phyloP scores from a whole-genome alignment of 2,113 vertebrate species.

The Macquaria australasica region DNA sequence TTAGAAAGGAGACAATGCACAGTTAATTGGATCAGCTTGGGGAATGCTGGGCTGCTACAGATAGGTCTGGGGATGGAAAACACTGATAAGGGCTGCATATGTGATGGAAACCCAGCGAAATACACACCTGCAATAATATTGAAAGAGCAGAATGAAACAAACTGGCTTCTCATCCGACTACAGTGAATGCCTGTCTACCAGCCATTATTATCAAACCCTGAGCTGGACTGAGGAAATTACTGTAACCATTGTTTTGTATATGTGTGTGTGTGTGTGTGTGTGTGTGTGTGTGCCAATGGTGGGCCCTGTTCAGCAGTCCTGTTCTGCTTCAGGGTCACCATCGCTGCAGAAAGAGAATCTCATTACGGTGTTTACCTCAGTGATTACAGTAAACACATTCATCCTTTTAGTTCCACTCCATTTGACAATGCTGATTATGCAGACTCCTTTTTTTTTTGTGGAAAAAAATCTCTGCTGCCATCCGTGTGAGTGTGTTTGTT shows the following conservation, averaged over 20 bases:
- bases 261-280: constrained; percentile 16
- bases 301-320: constrained; percentile 1
- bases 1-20: neutral
- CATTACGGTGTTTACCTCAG: constrained; percentile 35
- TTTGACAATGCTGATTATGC: constrained; percentile 45
- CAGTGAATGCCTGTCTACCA: neutral
- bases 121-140: neutral
- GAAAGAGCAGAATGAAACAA: neutral
- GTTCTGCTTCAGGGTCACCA: constrained; percentile 38
- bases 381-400: constrained; percentile 54
- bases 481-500: neutral
- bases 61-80: constrained; percentile 15
- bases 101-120: neutral
- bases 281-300: neutral
- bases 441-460: constrained; percentile 9
- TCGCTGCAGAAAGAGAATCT: constrained; percentile 36
- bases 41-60: constrained; percentile 12
- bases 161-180: neutral
- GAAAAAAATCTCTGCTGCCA: neutral
- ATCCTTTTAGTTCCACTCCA: constrained; percentile 55
- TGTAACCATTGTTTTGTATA: neutral
- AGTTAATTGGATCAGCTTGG: constrained; percentile 14
- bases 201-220: neutral
- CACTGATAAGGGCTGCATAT: constrained; percentile 5
- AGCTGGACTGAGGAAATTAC: neutral